phyloP scores from a whole-genome alignment of 2,888 invertebrate genomes.

The Ethmia dodecea region DNA sequence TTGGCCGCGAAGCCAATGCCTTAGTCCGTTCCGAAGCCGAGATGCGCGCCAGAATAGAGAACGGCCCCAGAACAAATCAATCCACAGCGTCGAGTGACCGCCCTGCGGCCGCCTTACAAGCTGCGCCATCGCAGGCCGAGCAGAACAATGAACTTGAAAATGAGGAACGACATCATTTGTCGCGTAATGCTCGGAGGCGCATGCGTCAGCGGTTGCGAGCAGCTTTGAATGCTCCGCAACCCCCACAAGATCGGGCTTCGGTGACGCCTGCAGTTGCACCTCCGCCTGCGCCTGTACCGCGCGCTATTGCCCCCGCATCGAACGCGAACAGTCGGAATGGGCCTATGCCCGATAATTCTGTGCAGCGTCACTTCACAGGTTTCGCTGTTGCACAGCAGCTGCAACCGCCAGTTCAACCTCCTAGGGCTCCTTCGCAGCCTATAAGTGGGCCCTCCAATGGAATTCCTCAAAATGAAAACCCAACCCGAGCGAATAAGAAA shows the following conservation, averaged over 20 bases:
- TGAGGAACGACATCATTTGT: constrained; percentile 22
- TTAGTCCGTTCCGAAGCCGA: constrained; percentile 43
- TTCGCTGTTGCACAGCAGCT: constrained; percentile 15
- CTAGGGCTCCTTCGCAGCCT: constrained; percentile 13
- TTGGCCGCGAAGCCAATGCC: constrained; percentile 50
- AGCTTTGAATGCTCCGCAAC: constrained; percentile 36
- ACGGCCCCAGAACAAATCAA: constrained; percentile 20
- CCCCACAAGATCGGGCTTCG: constrained; percentile 5
- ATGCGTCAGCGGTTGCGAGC: constrained; percentile 50
- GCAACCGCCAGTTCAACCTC: constrained; percentile 12
- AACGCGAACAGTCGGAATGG: constrained; percentile 23
- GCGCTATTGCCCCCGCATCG: constrained; percentile 7
- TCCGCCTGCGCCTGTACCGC: constrained; percentile 12
- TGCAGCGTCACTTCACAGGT: constrained; percentile 17
- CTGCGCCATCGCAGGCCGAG: constrained; percentile 8
- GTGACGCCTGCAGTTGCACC: constrained; percentile 11
- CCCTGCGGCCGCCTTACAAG: constrained; percentile 9
- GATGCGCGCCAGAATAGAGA: constrained; percentile 37
- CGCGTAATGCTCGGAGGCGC: constrained; percentile 57
- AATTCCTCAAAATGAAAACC: constrained; percentile 28
- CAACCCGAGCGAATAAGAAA: constrained; percentile 46
- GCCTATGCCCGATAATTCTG: constrained; percentile 16
- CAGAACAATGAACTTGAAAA: constrained; percentile 19
- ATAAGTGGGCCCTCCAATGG: constrained; percentile 33
- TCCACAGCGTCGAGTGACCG: constrained; percentile 13